A percentile compares a stretch with the other conserved stretches of the same genome.
Evolutionary conservation across 2,888 invertebrate species (phyloP).

Genomic region (Euphydryas editha): DNA sequence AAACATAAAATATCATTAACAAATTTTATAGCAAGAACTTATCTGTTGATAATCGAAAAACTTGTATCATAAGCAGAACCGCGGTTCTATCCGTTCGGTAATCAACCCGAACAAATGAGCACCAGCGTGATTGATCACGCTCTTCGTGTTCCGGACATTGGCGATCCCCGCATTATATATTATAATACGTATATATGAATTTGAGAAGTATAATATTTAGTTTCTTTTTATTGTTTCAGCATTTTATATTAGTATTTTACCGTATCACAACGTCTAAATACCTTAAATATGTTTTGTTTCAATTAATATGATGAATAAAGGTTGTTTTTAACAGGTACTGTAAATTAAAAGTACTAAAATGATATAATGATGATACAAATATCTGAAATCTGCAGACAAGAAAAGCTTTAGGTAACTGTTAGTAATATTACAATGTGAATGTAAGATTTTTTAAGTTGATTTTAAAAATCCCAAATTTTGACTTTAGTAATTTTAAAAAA

Average conservation of each 20-base stretch:
- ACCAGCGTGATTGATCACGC: slow-evolving; percentile 48
- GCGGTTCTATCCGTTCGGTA: slow-evolving; percentile 32
- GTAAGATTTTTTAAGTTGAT: no score
- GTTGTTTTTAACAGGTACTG: no score
- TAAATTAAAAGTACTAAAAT: no score
- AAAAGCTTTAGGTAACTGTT: no score
- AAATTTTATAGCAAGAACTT: slow-evolving; percentile 5
- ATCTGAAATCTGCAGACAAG: no score
- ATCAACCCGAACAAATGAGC: slow-evolving; percentile 40
- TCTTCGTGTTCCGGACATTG: slow-evolving; percentile 43
- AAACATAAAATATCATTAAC: neutral
- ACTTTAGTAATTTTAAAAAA: no score
- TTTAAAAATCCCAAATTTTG: no score
- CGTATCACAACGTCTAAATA: no score
- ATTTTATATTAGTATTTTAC: neutral
- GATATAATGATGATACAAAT: no score
- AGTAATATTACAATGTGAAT: no score
- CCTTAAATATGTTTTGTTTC: no score
- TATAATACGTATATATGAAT: slow-evolving; percentile 11
- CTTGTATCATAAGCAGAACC: slow-evolving; percentile 19
- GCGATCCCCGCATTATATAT: slow-evolving; percentile 35
- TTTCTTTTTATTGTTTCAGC: neutral
- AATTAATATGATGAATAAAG: no score
- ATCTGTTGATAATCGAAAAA: slow-evolving; percentile 21
- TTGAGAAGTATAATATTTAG: slow-evolving; percentile 2